Base-by-base conservation (phyloP, 2,888 invertebrate genomes). In the Sacculina carcini region DNA sequence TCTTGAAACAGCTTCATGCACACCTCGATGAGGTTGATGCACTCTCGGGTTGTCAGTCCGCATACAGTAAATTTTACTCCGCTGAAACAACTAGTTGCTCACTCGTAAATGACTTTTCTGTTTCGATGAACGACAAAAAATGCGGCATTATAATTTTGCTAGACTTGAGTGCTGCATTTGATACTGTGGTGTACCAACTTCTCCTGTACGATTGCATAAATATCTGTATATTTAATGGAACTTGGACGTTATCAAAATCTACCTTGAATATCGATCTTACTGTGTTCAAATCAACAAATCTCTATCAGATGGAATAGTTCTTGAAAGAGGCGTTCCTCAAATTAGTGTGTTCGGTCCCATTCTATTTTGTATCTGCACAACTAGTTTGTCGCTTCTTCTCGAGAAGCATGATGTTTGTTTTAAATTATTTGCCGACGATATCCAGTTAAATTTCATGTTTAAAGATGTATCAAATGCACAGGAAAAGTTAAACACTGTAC, bases 1-100 rank as follows among this genome's bases (percentile, higher is more conserved):
- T 49, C 29, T 21, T 49, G 14, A 14, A 36, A 6, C 49, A 49
- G 14, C 16, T 49, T 6, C 12, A 10, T 5, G 24, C 26, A 14
- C 49, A 16, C 24, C 21, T 21, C 23, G 7, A 49, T 10, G 19
- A 16, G 5, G 38, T 49, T 9, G 26, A 23, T 24, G 5, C 23
- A 5, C 7, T 49, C 23, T 26, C 21, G 12, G 49, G 28, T 46
- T 26, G 28, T 26, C 47, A 46, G 24, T 46, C 23, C n/a, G 47
- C 47, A 24, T 46, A 46, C 26, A 46, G 47, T 14, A 19, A 29
- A 24, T 29, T 46, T 21, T 26, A 46, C 16, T 46, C 47, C 2
- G 16, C 29, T 24, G 47, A 46, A 46, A 46, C 47, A n/a, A 2
- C 47, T 46, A n/a, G n/a, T n/a, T 46, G 47, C 28, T 46, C 47